Evolutionary conservation across 2,113 vertebrate species (phyloP).

Genomic region (Nerophis ophidion): DNA sequence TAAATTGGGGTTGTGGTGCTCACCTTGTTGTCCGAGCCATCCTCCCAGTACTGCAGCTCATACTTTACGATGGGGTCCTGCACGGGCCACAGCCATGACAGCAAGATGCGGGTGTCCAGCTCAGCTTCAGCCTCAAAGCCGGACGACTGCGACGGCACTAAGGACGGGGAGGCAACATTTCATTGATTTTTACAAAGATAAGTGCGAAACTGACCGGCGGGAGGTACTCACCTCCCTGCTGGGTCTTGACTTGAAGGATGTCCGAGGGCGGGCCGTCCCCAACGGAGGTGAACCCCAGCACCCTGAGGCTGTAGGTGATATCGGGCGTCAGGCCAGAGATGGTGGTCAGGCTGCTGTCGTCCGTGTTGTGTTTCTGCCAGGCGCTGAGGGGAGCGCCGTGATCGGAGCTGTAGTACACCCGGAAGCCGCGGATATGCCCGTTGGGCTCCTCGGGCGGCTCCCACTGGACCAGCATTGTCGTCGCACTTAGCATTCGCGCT

Average conservation of each 20-base stretch:
- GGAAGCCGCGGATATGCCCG: slow-evolving; percentile 87
- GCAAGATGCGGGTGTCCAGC: slow-evolving; percentile 83
- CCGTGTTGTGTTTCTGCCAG: slow-evolving; percentile 94
- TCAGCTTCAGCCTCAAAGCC: slow-evolving; percentile 90
- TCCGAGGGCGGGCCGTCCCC: slow-evolving; percentile 89
- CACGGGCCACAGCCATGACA: slow-evolving; percentile 85
- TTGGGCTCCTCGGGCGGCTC: slow-evolving; percentile 90
- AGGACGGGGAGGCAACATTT: background rate
- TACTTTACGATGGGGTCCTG: slow-evolving; percentile 89
- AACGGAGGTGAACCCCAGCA: slow-evolving; percentile 89
- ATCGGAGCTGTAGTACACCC: slow-evolving; percentile 86
- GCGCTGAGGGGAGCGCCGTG: slow-evolving; percentile 78
- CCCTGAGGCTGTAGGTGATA: slow-evolving; percentile 91
- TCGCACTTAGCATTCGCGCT: slow-evolving; percentile 89
- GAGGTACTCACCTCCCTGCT: slow-evolving; percentile 85
- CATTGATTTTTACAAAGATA: background rate
- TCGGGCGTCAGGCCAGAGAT: slow-evolving; percentile 85
- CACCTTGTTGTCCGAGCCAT: slow-evolving; percentile 79
- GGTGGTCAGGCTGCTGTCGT: slow-evolving; percentile 87
- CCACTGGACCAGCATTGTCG: slow-evolving; percentile 95
- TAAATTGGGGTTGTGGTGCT: slow-evolving; percentile 20
- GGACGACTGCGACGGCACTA: slow-evolving; percentile 89
- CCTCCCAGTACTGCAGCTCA: slow-evolving; percentile 88
- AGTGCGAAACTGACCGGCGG: background rate
- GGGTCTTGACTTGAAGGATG: slow-evolving; percentile 90